Evolutionary conservation across 2,113 vertebrate species (phyloP).

Genomic region (Pontoporia blainvillei): DNA sequence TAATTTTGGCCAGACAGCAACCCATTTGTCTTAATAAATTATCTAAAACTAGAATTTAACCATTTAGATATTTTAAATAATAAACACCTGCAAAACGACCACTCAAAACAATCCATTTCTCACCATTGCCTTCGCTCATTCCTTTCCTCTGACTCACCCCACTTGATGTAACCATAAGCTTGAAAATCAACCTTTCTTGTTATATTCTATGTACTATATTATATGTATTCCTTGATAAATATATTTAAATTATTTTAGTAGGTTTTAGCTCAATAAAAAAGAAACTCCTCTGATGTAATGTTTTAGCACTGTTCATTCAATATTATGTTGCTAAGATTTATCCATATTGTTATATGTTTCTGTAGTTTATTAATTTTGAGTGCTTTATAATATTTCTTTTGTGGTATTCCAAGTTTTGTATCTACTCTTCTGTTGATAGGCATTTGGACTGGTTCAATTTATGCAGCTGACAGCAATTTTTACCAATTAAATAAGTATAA

Average conservation of each 20-base stretch:
- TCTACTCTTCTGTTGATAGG: background rate
- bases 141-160: background rate
- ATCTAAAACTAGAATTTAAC: background rate
- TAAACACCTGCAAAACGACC: background rate
- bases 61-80: background rate
- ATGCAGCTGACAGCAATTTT: background rate
- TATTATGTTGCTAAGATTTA: background rate
- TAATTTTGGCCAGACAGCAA: background rate
- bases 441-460: background rate
- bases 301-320: background rate
- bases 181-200: constrained; percentile 4
- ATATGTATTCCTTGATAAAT: background rate
- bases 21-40: background rate
- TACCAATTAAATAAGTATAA: background rate
- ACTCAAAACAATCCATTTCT: background rate
- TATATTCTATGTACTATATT: background rate
- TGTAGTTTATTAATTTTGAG: constrained; percentile 10
- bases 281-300: background rate
- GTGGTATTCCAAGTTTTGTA: background rate
- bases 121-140: background rate
- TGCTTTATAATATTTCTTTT: background rate
- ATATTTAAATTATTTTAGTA: background rate
- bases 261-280: background rate
- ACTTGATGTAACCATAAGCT: background rate
- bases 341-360: background rate